Evolutionary conservation across 2,797 vertebrate genomes (phyloP).

Genomic region (Microctenopoma stevenorrisi): DNA sequence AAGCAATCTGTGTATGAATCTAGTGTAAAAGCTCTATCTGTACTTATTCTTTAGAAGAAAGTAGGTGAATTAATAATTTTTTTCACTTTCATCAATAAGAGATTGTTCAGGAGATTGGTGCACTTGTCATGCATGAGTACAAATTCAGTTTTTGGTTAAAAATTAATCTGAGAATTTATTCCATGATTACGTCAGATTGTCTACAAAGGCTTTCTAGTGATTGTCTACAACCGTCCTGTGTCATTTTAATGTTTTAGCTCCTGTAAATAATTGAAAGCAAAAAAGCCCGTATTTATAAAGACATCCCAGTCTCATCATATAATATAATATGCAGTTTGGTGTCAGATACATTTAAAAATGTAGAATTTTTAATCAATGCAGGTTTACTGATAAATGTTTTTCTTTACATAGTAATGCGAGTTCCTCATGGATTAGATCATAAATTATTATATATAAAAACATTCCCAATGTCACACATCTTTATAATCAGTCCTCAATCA

Average conservation of each 20-base stretch:
- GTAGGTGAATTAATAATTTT: constrained; percentile 38
- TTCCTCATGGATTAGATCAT: background rate
- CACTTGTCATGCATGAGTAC: constrained; percentile 47
- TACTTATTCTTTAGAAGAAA: constrained; percentile 22
- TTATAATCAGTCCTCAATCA: background rate
- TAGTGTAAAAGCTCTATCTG: background rate
- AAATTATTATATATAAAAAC: background rate
- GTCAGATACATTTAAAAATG: constrained; percentile 5
- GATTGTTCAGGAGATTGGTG: constrained; percentile 33
- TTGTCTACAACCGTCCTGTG: constrained; percentile 56
- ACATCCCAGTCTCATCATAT: constrained; percentile 38
- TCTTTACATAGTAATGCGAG: background rate
- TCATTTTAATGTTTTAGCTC: constrained; percentile 70
- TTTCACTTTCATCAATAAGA: constrained; percentile 53
- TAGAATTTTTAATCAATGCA: no score
- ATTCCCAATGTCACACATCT: background rate
- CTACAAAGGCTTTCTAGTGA: constrained; percentile 53
- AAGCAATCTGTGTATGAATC: background rate
- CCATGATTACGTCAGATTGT: constrained; percentile 65
- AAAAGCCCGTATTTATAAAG: constrained; percentile 60
- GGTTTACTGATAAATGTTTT: background rate
- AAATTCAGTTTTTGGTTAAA: constrained; percentile 59
- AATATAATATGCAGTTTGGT: background rate
- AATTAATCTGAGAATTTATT: constrained; percentile 48
- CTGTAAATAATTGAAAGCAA: constrained; percentile 67